phyloP scores from a whole-genome alignment of 2,113 vertebrate species.

The Triplophysa dalaica region DNA sequence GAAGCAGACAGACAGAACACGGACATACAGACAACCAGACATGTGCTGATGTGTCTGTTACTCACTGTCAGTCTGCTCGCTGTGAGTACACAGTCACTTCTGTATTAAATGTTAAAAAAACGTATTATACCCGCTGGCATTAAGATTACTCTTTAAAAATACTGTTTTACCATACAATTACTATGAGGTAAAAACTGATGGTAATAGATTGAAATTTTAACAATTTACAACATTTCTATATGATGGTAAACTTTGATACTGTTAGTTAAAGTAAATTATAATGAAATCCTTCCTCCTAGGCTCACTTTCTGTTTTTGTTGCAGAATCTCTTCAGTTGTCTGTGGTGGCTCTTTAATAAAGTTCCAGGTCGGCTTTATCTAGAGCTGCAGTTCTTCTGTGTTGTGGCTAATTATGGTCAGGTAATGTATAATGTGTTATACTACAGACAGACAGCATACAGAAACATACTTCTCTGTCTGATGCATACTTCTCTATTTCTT shows the following conservation, averaged over 20 bases:
- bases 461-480: neutral
- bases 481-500: neutral
- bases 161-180: too few species aligned
- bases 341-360: slow-evolving; percentile 89
- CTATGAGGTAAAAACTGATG: too few species aligned
- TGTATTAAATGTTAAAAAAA: neutral
- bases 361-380: slow-evolving; percentile 87
- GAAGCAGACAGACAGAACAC: slow-evolving; percentile 66
- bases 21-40: slow-evolving; percentile 85
- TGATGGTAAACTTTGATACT: too few species aligned
- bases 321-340: slow-evolving; percentile 93
- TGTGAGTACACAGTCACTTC: slow-evolving; percentile 75
- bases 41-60: slow-evolving; percentile 87
- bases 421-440: slow-evolving; percentile 61
- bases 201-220: too few species aligned
- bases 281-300: too few species aligned
- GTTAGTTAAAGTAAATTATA: too few species aligned
- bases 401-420: slow-evolving; percentile 93
- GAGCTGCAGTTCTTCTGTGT: slow-evolving; percentile 97
- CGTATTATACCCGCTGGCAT: too few species aligned
- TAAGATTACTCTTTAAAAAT: too few species aligned
- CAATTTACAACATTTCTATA: too few species aligned
- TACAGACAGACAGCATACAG: too few species aligned
- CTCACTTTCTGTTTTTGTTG: slow-evolving; percentile 18
- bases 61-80: slow-evolving; percentile 88